phyloP scores from a whole-genome alignment of 1,140 invertebrate genomes.

The Harlomillsia oculata region DNA sequence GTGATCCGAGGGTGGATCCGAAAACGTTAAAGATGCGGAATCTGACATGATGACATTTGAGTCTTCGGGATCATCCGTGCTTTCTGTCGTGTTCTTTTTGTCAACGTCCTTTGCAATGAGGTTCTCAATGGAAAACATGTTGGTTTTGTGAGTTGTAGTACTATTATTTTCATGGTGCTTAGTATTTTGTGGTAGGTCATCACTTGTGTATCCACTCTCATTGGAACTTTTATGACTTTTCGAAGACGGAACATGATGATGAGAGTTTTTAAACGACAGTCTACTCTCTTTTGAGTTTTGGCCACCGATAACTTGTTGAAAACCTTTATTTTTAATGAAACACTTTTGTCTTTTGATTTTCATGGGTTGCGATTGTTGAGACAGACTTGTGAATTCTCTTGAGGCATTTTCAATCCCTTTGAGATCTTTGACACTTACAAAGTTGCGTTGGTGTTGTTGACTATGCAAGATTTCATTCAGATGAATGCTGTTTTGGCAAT shows the following conservation, averaged over 20 bases:
- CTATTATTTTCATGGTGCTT: too few species aligned
- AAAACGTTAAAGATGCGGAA: slow-evolving; percentile 20
- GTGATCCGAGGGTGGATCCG: slow-evolving; percentile 18
- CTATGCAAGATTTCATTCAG: slow-evolving; percentile 14
- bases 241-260: too few species aligned
- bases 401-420: slow-evolving; percentile 34
- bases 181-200: too few species aligned
- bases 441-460: slow-evolving; percentile 51
- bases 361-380: slow-evolving; percentile 27
- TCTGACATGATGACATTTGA: slow-evolving; percentile 17
- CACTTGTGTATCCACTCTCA: too few species aligned
- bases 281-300: too few species aligned
- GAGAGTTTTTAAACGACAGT: too few species aligned
- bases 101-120: slow-evolving; percentile 36
- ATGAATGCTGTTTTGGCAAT: slow-evolving; percentile 19
- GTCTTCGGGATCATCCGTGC: slow-evolving; percentile 10
- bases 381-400: slow-evolving; percentile 19
- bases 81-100: not conserved
- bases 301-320: too few species aligned
- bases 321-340: too few species aligned
- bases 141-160: slow-evolving; percentile 23
- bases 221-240: too few species aligned
- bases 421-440: slow-evolving; percentile 33
- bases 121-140: slow-evolving; percentile 36
- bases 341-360: too few species aligned